Evolutionary conservation across 1,140 invertebrate genomes (phyloP).

Genomic region (Diploscapter pachys): DNA sequence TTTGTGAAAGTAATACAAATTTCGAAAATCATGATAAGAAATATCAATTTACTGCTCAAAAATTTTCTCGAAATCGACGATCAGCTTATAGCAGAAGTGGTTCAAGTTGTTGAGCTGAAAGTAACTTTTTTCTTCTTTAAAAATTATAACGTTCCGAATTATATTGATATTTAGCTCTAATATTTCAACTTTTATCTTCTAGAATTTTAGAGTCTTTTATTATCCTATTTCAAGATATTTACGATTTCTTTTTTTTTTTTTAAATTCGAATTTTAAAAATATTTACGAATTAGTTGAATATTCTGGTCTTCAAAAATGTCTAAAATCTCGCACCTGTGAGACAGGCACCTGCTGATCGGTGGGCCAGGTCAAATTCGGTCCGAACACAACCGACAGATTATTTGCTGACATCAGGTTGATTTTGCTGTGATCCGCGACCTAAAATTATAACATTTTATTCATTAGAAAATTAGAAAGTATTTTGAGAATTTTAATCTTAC

Average conservation of each 20-base stretch:
- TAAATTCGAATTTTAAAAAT: no score
- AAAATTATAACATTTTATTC: constrained; percentile 10
- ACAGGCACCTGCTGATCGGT: constrained; percentile 50
- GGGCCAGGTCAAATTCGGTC: constrained; percentile 56
- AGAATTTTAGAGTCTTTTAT: no score
- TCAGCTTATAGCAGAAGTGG: constrained; percentile 55
- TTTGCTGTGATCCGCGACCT: constrained; percentile 48
- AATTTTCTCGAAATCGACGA: constrained; percentile 52
- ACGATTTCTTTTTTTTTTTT: no score
- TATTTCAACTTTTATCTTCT: no score
- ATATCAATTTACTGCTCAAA: constrained; percentile 39
- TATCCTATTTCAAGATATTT: no score
- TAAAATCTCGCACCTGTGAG: background rate
- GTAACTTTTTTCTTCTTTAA: constrained; percentile 14
- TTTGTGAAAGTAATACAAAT: background rate
- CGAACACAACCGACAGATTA: constrained; percentile 57
- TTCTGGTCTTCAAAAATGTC: no score
- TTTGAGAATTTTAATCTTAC: background rate
- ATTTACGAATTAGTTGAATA: no score
- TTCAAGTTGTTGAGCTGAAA: constrained; percentile 52
- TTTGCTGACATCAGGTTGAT: constrained; percentile 56
- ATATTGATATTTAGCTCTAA: no score
- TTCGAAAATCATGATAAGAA: constrained; percentile 3
- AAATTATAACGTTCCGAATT: no score
- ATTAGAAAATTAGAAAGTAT: no score